Percentiles rank a stretch among this genome's conserved stretches.
Evolutionary conservation across 2,888 invertebrate genomes (phyloP).

Genomic region (Apodemia mormo): DNA sequence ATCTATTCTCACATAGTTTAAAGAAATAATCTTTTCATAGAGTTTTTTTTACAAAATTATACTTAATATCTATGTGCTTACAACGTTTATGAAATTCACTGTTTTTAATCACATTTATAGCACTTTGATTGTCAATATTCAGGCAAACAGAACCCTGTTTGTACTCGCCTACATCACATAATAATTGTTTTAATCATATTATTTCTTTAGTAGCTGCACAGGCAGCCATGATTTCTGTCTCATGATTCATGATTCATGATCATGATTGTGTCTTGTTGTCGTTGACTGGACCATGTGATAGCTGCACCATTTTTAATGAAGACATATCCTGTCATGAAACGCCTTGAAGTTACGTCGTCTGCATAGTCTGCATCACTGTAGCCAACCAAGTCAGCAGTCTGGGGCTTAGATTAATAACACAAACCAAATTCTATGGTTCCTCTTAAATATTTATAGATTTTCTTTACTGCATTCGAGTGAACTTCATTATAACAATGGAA

Average conservation of each 20-base stretch:
- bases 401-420: neutral
- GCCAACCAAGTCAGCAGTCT: neutral
- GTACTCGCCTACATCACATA: neutral
- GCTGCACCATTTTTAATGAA: neutral
- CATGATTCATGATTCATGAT: neutral
- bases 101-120: neutral
- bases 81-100: too few species aligned
- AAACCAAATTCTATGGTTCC: neutral
- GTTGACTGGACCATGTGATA: neutral
- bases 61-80: too few species aligned
- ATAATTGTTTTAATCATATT: slow-evolving; percentile 4
- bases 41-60: too few species aligned
- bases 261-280: neutral
- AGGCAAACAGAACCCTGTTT: neutral
- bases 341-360: neutral
- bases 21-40: too few species aligned
- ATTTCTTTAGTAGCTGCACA: slow-evolving; percentile 1
- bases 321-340: neutral
- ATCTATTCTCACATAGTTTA: too few species aligned
- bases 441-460: neutral
- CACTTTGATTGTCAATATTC: neutral
- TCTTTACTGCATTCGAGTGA: neutral
- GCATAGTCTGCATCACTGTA: neutral
- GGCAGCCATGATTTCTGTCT: slow-evolving; percentile 1
- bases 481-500: neutral